phyloP scores from a whole-genome alignment of 2,888 invertebrate genomes.

The Sminthurides aquaticus region DNA sequence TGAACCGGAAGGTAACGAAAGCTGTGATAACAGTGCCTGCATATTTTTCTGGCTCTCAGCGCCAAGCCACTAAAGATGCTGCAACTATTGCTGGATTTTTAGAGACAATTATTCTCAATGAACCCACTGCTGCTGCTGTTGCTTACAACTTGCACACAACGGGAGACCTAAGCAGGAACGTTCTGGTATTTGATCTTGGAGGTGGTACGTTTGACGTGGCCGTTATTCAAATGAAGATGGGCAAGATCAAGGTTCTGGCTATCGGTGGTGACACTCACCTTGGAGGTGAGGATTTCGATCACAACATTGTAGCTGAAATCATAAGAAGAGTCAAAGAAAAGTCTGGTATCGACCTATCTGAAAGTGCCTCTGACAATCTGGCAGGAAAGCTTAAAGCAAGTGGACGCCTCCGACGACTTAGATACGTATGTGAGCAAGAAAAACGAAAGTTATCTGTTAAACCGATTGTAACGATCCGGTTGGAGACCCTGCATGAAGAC shows the following conservation, averaged over 20 bases:
- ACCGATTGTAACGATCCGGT: no score
- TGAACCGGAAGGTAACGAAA: background rate
- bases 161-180: background rate
- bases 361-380: background rate
- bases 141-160: conserved; percentile 6
- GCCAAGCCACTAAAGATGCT: conserved; percentile 17
- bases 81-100: conserved; percentile 11
- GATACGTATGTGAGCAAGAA: conserved; percentile 3
- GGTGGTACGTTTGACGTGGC: no score
- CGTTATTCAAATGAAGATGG: background rate
- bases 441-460: conserved; percentile 1
- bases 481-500: no score
- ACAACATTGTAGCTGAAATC: background rate
- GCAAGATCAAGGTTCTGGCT: background rate
- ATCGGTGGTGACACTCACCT: conserved; percentile 3
- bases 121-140: conserved; percentile 15
- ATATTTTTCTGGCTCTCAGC: no score
- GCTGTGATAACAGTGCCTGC: conserved; percentile 21
- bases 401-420: conserved; percentile 1
- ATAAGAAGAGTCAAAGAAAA: background rate
- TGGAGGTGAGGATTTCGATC: no score
- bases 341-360: background rate
- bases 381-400: background rate
- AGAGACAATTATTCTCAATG: conserved; percentile 12
- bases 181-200: conserved; percentile 10